A percentile compares a stretch with the other conserved stretches of the same genome.
Conservation (phyloP, 2,797 vertebrate genomes). For the Huso huso region DNA sequence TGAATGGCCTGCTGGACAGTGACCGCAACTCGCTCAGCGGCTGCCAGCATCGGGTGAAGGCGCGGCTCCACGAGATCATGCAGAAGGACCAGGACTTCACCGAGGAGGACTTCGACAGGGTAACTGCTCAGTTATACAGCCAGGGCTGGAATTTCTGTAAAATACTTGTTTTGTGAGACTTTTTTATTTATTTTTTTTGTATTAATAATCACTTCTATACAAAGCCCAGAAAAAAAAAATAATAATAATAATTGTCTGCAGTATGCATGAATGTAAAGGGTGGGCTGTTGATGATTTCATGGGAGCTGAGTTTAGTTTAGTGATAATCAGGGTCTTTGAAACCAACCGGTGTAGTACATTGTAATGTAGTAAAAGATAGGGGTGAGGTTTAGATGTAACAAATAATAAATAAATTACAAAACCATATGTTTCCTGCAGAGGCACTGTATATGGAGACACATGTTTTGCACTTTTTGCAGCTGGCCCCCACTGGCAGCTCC, state of each 20-base stretch:
- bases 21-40: slow-evolving; percentile 89
- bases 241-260: too few species aligned
- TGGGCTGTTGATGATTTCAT: too few species aligned
- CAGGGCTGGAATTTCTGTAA: not conserved
- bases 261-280: too few species aligned
- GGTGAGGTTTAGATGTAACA: too few species aligned
- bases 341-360: too few species aligned
- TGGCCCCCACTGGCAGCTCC: slow-evolving; percentile 77
- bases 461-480: slow-evolving; percentile 45
- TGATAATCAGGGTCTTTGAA: too few species aligned
- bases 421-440: not conserved
- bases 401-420: too few species aligned
- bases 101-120: slow-evolving; percentile 83
- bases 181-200: not conserved
- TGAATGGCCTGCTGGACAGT: slow-evolving; percentile 95
- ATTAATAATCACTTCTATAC: not conserved
- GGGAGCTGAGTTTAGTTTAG: too few species aligned
- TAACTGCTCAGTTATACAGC: slow-evolving; percentile 33
- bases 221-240: not conserved
- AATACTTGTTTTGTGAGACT: not conserved
- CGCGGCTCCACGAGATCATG: slow-evolving; percentile 85
- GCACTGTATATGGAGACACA: not conserved
- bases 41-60: slow-evolving; percentile 92
- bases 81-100: slow-evolving; percentile 82
- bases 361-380: too few species aligned